Conservation (phyloP, 1,140 invertebrate species). For the Pectinophora gossypiella region DNA sequence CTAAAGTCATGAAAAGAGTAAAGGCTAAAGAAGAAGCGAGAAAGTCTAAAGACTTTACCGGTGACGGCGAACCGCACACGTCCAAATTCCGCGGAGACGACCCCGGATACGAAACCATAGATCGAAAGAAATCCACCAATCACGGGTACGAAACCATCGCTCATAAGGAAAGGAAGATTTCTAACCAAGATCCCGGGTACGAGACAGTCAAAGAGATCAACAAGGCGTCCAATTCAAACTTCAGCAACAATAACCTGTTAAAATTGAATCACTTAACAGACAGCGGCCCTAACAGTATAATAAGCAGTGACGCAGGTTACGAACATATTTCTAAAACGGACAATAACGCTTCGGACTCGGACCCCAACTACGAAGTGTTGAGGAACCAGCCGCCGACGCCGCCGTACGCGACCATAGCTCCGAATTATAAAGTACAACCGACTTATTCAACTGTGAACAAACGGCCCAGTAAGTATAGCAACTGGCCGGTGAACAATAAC, state of each 20-base stretch:
- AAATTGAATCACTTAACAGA: constrained; percentile 59
- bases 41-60: constrained; percentile 38
- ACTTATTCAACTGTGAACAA: constrained; percentile 77
- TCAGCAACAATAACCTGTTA: constrained; percentile 49
- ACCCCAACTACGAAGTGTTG: constrained; percentile 85
- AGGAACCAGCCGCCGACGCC: constrained; percentile 73
- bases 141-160: constrained; percentile 74
- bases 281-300: constrained; percentile 75
- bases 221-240: constrained; percentile 34
- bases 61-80: constrained; percentile 16
- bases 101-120: constrained; percentile 72
- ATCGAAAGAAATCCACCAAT: constrained; percentile 55
- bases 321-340: constrained; percentile 75
- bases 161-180: constrained; percentile 56
- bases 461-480: constrained; percentile 51
- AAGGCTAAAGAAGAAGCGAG: constrained; percentile 54
- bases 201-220: constrained; percentile 76
- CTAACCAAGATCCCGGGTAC: constrained; percentile 78
- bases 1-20: constrained; percentile 86
- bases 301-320: constrained; percentile 79
- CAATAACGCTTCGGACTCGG: constrained; percentile 77
- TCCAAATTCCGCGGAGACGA: constrained; percentile 60
- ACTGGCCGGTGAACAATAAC: constrained; percentile 62
- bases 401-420: constrained; percentile 68
- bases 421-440: constrained; percentile 58